Evolutionary conservation across 2,888 invertebrate species (phyloP), one percentile per base, ranked within the genome.

Genomic region (Diarsia dahlii): DNA sequence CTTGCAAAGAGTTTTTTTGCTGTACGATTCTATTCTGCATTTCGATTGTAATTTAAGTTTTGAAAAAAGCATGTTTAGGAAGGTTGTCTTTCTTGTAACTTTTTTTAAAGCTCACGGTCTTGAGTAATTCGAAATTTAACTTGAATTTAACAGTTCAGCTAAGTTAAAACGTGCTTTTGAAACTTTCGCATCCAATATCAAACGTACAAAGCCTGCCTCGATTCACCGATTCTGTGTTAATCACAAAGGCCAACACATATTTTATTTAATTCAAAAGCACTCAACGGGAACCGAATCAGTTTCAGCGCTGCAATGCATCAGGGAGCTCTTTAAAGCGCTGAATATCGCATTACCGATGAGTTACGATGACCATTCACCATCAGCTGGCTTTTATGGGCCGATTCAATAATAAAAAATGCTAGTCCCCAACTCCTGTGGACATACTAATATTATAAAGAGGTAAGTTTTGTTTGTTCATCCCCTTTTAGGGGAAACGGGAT

Each of bases 31-130:
- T 73, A 84, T 91, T 90, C 90, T 90, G 89, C 88, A 90, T 92
- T 90, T 89, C 88, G 89, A 88, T 89, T 85, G 88, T 88, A 92
- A 92, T 91, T 90, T 91, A 90, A 86, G 89, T 89, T 89, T 87
- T 76, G 50, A 52, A 48, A 78, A 82, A 76, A 67, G 45, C 54
- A 72, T 63, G 56, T 12, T 83, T 76, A 62, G 74, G 54, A 71
- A 76, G 23, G 28, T 48, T 75, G 71, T 74, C 46, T 78, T 74
- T 72, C 23, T 80, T 68, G 71, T 78, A 72, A 74, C 69, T 81
- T 78, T 74, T 70, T 72, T 23, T 18, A 60, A 78, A 60, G 54
- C 81, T 63, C 74, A 72, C 9, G 68, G 71, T 62, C 81, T 74
- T 72, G 9, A 48, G 20, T 12, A 8, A 23, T 46, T 60, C 5